Evolutionary conservation across 2,113 vertebrate genomes (phyloP), one percentile per base, ranked within the genome.

Genomic region (Xiphias gladius): DNA sequence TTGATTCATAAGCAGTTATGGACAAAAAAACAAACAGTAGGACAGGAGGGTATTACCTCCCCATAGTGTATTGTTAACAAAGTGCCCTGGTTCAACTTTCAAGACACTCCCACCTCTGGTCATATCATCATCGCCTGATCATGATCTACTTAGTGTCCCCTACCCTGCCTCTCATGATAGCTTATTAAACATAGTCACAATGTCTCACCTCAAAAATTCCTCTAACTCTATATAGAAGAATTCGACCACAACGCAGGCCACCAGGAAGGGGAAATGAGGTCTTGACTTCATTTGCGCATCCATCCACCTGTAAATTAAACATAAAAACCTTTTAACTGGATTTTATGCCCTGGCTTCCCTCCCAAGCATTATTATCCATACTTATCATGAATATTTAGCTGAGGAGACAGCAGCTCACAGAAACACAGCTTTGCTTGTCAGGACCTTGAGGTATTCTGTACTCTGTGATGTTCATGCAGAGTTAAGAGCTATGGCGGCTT

Each of bases 21-120:
- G 43, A 70, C 46, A 68, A 52, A 80, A 61, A 76, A 89, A 89
- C 76, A 89, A 91, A 88, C 81, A 82, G 72, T 14, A 10, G 50
- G 57, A 28, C 46, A 52, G 70, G 30, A 73, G 48, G 50, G 30
- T 41, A 22, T 82, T 67, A 26, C 55, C 46, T 79, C 55, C 72
- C 54, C 19, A 20, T 13, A n/a, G 69, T 28, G 35, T 83, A 89
- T 89, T 92, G 89, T 91, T 79, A 75, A 22, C 76, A 69, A 41
- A 65, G 54, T 69, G 61, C 17, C 64, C 79, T 24, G 70, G 48
- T 86, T 84, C 54, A 76, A 67, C 79, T 73, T 74, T 61, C 9
- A 55, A 37, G 64, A 52, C 74, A 64, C 73, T 71, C 85, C 82
- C 65, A 79, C 32, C 35, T 72, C 61, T 24, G 13, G n/a, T 80